These are phyloP conservation scores for Ammodramus savannarum DNA, from an alignment of 2,113 vertebrate species.

Conservation along the genomic window DNA sequence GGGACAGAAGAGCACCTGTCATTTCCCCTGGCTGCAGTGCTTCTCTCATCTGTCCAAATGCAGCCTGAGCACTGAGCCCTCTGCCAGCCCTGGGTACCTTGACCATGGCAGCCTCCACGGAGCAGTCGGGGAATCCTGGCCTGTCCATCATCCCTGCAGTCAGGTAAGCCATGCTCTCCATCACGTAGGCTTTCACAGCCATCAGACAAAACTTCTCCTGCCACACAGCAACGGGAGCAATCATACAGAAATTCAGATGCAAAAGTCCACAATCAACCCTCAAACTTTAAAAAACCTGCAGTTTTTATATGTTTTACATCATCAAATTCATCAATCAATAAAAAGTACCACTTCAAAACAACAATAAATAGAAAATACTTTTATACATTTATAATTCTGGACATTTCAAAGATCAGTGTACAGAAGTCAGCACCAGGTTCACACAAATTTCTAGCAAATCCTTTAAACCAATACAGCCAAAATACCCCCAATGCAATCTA, in stretches of 20 bases:
- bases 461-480: neutral
- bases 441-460: neutral
- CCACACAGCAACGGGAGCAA: neutral
- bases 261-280: neutral
- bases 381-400: neutral
- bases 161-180: slow-evolving; percentile 99
- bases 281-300: neutral
- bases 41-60: accelerated
- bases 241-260: neutral
- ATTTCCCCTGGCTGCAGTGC: neutral
- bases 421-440: neutral
- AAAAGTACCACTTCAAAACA: neutral
- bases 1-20: neutral
- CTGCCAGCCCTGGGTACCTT: slow-evolving; percentile 75
- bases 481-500: neutral
- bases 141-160: slow-evolving; percentile 95
- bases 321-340: neutral
- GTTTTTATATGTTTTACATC: neutral
- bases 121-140: slow-evolving; percentile 89
- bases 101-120: slow-evolving; percentile 93
- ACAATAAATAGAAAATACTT: neutral
- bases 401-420: neutral
- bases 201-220: slow-evolving; percentile 96
- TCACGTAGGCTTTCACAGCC: slow-evolving; percentile 87
- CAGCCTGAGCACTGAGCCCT: neutral